Evolutionary conservation across 2,888 invertebrate genomes (phyloP).

Genomic region (Sphaeridia pumilis): DNA sequence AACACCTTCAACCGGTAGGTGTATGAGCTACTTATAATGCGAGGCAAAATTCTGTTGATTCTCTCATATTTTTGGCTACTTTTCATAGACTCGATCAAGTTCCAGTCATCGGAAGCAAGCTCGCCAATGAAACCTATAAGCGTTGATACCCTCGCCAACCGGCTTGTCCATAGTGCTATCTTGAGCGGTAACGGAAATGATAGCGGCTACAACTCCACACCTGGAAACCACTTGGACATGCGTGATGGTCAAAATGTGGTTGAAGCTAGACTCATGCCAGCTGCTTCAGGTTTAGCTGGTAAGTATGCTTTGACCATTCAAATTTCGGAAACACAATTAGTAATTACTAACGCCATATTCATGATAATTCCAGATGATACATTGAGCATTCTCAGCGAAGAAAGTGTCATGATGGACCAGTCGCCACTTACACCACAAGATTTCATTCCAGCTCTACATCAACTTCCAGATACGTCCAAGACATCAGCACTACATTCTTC

Average conservation of each 20-base stretch:
- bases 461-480: conserved; percentile 26
- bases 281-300: too few relatives aligned
- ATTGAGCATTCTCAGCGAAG: conserved; percentile 36
- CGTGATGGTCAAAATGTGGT: conserved; percentile 20
- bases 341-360: not conserved
- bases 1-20: conserved; percentile 28
- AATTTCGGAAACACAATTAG: too few relatives aligned
- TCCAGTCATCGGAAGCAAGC: conserved; percentile 30
- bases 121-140: conserved; percentile 40
- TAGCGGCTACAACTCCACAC: conserved; percentile 57
- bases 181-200: conserved; percentile 48
- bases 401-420: conserved; percentile 34
- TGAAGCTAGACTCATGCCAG: conserved; percentile 34
- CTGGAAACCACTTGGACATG: conserved; percentile 29
- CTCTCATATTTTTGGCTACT: too few relatives aligned
- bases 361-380: conserved; percentile 32
- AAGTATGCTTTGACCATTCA: too few relatives aligned
- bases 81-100: conserved; percentile 32
- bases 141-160: conserved; percentile 40
- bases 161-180: conserved; percentile 40
- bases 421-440: conserved; percentile 29
- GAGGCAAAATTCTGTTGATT: too few relatives aligned
- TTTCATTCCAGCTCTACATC: conserved; percentile 29
- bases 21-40: too few relatives aligned
- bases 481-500: conserved; percentile 28